A percentile compares a stretch with the other conserved stretches of the same genome.
Conservation (phyloP, 64 coral and sea anemone genomes). For the Montipora foliosa region DNA sequence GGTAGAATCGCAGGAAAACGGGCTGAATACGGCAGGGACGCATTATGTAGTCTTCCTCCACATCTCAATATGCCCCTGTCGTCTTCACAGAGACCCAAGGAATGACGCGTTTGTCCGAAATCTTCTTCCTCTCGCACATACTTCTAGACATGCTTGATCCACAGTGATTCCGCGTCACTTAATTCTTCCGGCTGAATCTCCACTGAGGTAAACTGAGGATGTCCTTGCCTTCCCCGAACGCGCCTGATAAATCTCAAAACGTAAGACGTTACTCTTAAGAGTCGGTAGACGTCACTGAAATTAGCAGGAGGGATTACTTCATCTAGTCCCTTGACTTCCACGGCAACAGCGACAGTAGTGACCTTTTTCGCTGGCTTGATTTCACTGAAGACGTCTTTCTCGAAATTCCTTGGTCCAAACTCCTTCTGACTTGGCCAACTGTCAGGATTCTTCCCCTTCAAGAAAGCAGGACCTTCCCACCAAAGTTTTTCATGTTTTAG, state of each 20-base stretch:
- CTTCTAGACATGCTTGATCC: slow-evolving; percentile 51
- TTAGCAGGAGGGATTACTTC: slow-evolving; percentile 25
- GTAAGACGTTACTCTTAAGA: no score
- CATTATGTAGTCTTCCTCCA: no score
- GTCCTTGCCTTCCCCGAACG: no score
- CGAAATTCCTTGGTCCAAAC: background rate
- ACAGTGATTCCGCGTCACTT: slow-evolving; percentile 29
- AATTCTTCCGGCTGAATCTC: no score
- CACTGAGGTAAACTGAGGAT: no score
- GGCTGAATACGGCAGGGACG: no score
- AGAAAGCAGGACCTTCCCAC: no score
- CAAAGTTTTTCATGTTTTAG: no score
- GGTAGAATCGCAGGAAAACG: no score
- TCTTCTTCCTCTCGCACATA: slow-evolving; percentile 36
- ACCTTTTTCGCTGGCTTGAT: background rate
- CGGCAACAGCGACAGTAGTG: background rate
- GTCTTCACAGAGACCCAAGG: slow-evolving; percentile 32
- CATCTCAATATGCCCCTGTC: background rate
- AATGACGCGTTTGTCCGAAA: slow-evolving; percentile 41
- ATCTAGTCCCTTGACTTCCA: slow-evolving; percentile 16
- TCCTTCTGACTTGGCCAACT: background rate
- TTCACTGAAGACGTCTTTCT: background rate
- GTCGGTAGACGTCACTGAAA: background rate
- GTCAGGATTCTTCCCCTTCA: background rate
- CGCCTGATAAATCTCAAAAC: no score